Evolutionary conservation across 2,888 invertebrate species (phyloP), one percentile per base, ranked within the genome.

Genomic region (Cheilosia impressa): DNA sequence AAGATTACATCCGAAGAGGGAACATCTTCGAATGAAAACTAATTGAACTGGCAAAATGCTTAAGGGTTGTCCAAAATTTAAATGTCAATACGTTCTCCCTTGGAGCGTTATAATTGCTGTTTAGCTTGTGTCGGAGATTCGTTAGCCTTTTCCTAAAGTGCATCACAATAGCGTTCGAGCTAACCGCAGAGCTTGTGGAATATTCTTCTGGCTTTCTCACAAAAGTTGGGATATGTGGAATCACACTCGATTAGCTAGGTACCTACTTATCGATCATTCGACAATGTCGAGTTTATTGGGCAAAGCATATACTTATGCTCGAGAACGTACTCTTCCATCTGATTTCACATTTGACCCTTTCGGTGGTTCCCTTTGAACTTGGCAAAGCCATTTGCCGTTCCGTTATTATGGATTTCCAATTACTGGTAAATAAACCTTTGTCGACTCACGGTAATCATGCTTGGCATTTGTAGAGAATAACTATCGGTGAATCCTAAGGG

Each of bases 321-420:
- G 38, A 47, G 43, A 66, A 65, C 38, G 27, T 66, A 9, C 43
- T 53, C 45, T 82, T 82, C 71, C 77, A 22, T 41, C 27, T 77
- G 77, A 82, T 60, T 77, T 77, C 65, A 82, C 77, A 43, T 77
- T 45, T 77, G 77, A 81, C 69, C 81, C 65, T 82, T 71, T 63
- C 38, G 13, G n/a, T 22, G 55, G 34, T 43, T 47, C 76, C 24
- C 47, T 31, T 10, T 57, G 47, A 22, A 19, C 38, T 50, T 63
- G 15, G 27, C 65, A 58, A 65, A 65, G 58, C 45, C 50, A 63
- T 81, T 72, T 81, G 62, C 34, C 65, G 57, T 38, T 34, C 10
- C 34, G 34, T 34, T 38, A 13, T 38, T 55, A 41, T 17, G 57
- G 63, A 65, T 43, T 45, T 27, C 17, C n/a, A 60, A 27, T 60